Evolutionary conservation across 92 coral and sea anemone genomes (phyloP).

Genomic region (Parazoanthus atlanticus): DNA sequence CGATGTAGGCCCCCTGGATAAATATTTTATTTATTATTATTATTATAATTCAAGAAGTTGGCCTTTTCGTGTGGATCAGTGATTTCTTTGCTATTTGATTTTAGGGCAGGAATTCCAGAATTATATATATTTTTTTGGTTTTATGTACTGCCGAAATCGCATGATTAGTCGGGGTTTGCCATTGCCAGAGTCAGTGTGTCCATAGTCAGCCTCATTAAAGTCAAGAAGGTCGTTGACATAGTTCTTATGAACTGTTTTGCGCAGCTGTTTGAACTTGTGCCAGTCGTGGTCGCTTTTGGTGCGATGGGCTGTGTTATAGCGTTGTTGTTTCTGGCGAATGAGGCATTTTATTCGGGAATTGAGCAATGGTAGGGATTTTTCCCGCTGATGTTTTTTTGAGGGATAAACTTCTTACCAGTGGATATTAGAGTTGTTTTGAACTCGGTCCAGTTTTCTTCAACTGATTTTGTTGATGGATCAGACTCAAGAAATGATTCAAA

Average conservation of each 20-base stretch:
- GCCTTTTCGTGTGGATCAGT: constrained; percentile 16
- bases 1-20: too few species aligned
- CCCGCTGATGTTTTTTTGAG: constrained; percentile 13
- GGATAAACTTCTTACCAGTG: constrained; percentile 8
- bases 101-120: constrained; percentile 22
- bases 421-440: constrained; percentile 20
- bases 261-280: constrained; percentile 21
- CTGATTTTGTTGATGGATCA: constrained; percentile 22
- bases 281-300: constrained; percentile 18
- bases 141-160: constrained; percentile 3
- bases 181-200: neutral
- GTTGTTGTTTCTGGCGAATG: constrained; percentile 28
- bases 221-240: constrained; percentile 22
- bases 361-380: constrained; percentile 24
- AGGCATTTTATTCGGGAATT: constrained; percentile 4
- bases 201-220: constrained; percentile 8
- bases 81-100: constrained; percentile 8
- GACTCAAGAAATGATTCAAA: constrained; percentile 7
- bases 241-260: constrained; percentile 34
- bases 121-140: constrained; percentile 8
- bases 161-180: constrained; percentile 11
- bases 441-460: constrained; percentile 24
- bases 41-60: constrained; percentile 6
- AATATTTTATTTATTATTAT: too few species aligned
- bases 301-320: constrained; percentile 26